Evolutionary conservation across 2,888 invertebrate genomes (phyloP).

Genomic region (Spilarctia lutea): DNA sequence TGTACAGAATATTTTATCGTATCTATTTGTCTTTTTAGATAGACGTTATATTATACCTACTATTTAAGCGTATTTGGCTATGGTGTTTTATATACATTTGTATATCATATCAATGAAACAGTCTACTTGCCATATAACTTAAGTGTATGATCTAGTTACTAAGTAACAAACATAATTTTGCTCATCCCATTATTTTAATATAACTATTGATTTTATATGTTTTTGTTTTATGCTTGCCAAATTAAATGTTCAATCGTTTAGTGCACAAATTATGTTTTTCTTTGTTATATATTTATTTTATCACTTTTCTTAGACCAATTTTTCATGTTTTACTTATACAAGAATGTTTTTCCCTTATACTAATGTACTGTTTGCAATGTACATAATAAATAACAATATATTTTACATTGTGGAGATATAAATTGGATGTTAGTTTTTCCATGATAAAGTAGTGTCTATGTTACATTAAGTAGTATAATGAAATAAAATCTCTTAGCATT

Average conservation of each 20-base stretch:
- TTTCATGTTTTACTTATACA: background rate
- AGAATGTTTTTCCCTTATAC: background rate
- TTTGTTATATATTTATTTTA: constrained; percentile 5
- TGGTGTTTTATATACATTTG: constrained; percentile 47
- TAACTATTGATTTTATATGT: background rate
- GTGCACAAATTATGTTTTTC: background rate
- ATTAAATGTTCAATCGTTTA: background rate
- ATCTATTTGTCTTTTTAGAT: constrained; percentile 42
- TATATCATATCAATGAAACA: constrained; percentile 53
- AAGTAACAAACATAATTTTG: constrained; percentile 46
- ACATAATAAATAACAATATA: background rate
- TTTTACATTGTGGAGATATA: background rate
- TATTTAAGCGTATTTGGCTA: constrained; percentile 47
- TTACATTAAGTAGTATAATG: background rate
- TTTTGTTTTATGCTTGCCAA: background rate
- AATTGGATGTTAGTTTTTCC: background rate
- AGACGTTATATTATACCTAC: constrained; percentile 9
- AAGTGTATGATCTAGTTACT: constrained; percentile 44
- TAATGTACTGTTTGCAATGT: background rate
- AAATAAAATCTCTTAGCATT: background rate
- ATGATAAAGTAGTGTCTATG: background rate
- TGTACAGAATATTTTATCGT: constrained; percentile 55
- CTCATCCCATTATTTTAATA: constrained; percentile 33
- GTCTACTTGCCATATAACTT: constrained; percentile 52
- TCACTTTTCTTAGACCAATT: background rate